A percentile compares a stretch with the other conserved stretches of the same genome.
These are phyloP conservation scores for Rhopalosiphum maidis DNA, from an alignment of 1,140 invertebrate genomes.

Conservation along the genomic window DNA sequence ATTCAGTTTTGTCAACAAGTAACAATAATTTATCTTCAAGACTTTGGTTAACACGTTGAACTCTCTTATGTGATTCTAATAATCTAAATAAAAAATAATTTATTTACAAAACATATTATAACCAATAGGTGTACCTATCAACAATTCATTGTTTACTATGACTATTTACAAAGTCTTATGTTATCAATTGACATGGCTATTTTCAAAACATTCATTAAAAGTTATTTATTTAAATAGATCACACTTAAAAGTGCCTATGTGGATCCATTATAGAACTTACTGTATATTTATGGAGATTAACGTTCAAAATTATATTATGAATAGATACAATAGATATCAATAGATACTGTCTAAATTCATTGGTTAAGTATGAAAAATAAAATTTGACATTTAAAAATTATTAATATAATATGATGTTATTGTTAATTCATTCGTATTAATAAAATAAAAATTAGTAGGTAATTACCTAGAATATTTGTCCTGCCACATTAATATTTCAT, in stretches of 20 bases:
- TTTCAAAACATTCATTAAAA: not conserved
- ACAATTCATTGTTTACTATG: not conserved
- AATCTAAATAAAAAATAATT: constrained; percentile 68
- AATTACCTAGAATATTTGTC: constrained; percentile 86
- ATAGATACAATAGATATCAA: too few relatives aligned
- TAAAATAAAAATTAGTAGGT: not conserved
- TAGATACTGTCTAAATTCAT: too few relatives aligned
- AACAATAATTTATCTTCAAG: constrained; percentile 93
- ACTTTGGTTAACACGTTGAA: constrained; percentile 94
- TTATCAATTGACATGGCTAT: not conserved
- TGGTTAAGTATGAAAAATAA: constrained; percentile 50
- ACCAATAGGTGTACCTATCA: too few relatives aligned
- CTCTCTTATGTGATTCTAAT: constrained; percentile 89
- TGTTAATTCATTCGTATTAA: not conserved
- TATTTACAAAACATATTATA: not conserved
- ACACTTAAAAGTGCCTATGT: too few relatives aligned
- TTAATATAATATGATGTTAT: not conserved
- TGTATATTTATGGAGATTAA: not conserved
- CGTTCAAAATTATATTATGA: not conserved
- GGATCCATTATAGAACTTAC: not conserved
- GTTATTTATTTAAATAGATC: not conserved
- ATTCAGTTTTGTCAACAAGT: constrained; percentile 91
- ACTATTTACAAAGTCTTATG: not conserved
- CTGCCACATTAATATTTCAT: constrained; percentile 85
- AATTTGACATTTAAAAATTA: constrained; percentile 21